phyloP scores from a whole-genome alignment of 2,888 invertebrate species.

The Spodoptera exigua region DNA sequence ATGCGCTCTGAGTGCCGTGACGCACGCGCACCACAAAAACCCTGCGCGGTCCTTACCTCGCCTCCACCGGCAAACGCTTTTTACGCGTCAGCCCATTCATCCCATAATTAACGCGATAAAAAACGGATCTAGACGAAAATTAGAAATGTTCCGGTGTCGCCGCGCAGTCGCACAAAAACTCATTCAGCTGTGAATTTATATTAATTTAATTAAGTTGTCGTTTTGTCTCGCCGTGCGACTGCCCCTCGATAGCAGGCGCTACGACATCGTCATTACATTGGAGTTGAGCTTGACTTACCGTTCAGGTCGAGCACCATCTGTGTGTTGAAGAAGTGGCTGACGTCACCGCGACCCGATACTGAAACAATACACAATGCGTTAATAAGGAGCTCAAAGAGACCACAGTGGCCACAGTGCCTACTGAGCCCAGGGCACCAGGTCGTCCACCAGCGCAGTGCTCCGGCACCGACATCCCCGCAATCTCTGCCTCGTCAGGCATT shows the following conservation, averaged over 20 bases:
- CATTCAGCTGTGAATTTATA: slow-evolving; percentile 73
- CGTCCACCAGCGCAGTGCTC: background rate
- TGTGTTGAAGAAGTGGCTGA: slow-evolving; percentile 85
- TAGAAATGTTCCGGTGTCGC: slow-evolving; percentile 83
- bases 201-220: slow-evolving; percentile 83
- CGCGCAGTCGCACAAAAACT: slow-evolving; percentile 71
- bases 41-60: slow-evolving; percentile 43
- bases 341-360: slow-evolving; percentile 87
- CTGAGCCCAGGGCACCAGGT: background rate
- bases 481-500: too few relatives aligned
- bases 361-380: slow-evolving; percentile 71
- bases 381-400: background rate
- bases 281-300: slow-evolving; percentile 70
- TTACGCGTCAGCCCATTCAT: slow-evolving; percentile 77
- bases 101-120: slow-evolving; percentile 85
- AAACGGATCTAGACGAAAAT: slow-evolving; percentile 82
- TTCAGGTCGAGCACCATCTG: slow-evolving; percentile 88
- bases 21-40: slow-evolving; percentile 79
- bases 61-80: slow-evolving; percentile 55
- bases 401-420: background rate
- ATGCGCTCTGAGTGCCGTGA: slow-evolving; percentile 66
- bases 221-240: slow-evolving; percentile 73
- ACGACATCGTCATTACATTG: slow-evolving; percentile 65
- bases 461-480: too few relatives aligned
- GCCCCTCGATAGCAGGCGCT: slow-evolving; percentile 38